Percentiles rank a stretch among this genome's conserved stretches.
phyloP scores from a whole-genome alignment of 92 coral and sea anemone species.

The Palythoa grandis region DNA sequence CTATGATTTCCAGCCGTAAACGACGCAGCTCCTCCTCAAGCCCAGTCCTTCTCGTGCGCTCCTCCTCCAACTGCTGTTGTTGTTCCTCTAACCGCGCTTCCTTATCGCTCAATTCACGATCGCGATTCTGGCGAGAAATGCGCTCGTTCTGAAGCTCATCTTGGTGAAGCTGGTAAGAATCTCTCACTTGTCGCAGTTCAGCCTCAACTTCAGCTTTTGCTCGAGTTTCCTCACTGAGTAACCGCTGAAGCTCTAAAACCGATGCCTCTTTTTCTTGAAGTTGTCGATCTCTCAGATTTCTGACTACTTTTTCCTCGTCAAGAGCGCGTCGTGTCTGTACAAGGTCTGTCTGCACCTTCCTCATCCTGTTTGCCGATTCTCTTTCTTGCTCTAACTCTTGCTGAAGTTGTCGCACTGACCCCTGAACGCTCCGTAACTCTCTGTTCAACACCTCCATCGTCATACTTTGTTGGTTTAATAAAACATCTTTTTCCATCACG shows the following conservation, averaged over 20 bases:
- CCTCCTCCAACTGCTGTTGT: slow-evolving; percentile 62
- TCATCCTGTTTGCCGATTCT: slow-evolving; percentile 52
- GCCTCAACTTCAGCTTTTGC: slow-evolving; percentile 61
- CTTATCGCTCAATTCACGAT: slow-evolving; percentile 58
- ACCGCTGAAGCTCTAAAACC: slow-evolving; percentile 57
- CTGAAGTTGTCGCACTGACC: slow-evolving; percentile 58
- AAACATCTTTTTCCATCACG: slow-evolving; percentile 54
- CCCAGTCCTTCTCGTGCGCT: slow-evolving; percentile 55
- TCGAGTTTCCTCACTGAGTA: slow-evolving; percentile 56
- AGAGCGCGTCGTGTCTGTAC: slow-evolving; percentile 65
- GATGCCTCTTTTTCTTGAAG: slow-evolving; percentile 69
- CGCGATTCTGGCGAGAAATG: slow-evolving; percentile 74
- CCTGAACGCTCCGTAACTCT: slow-evolving; percentile 63
- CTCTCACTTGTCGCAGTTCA: slow-evolving; percentile 66
- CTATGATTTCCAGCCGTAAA: slow-evolving; percentile 54
- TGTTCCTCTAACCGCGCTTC: slow-evolving; percentile 69
- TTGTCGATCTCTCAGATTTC: slow-evolving; percentile 74
- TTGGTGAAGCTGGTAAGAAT: slow-evolving; percentile 66
- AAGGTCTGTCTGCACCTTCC: slow-evolving; percentile 70
- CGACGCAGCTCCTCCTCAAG: slow-evolving; percentile 62
- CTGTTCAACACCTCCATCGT: slow-evolving; percentile 51
- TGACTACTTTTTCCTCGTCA: slow-evolving; percentile 70
- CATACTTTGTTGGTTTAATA: slow-evolving; percentile 54
- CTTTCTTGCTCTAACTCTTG: slow-evolving; percentile 76
- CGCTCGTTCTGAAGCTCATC: slow-evolving; percentile 80